Base-by-base conservation (phyloP, 2,113 vertebrate genomes). In the Sinosuthora webbiana region DNA sequence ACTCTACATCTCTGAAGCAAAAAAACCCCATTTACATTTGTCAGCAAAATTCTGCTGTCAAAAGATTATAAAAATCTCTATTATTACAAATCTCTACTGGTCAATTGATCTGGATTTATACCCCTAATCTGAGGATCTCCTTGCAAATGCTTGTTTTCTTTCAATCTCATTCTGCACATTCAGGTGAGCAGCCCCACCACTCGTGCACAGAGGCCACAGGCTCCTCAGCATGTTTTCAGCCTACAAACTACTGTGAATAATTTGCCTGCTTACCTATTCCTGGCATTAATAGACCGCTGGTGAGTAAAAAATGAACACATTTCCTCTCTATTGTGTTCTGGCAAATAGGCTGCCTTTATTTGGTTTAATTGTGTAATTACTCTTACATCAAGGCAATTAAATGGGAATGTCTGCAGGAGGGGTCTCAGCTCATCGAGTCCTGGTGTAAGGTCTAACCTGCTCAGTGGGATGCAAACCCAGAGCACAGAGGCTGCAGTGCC, bases 1-100 rank as follows among this genome's bases (percentile, higher is more conserved):
- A 95, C 79, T 89, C 94, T 37, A 56, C 53, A 82, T 89, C 87
- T 96, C 55, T 52, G 84, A 97, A 93, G 92, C 63, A 73, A 64
- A 84, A 75, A 17, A 59, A 42, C 73, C 27, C 20, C 83, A 93
- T 96, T 95, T 96, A 87, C 88, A 94, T 94, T 97, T 91, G 94
- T 95, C 94, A 94, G 96, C 92, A 98, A 97, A 98, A 93, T 81
- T 82, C 83, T 37, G 63, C 74, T 42, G 49, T 97, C 97, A 96
- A 96, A 96, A 87, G 95, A 97, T 98, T 95, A 97, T 21, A 89
- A 96, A 90, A 91, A 91, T 64, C 77, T 75, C n/a, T n/a, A n/a
- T n/a, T n/a, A n/a, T 95, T 91, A 96, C 22, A 77, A 91, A 95
- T 70, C 93, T 83, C 90, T 52, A 53, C 82, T 9, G 28, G 91